These are phyloP conservation scores for Trichopria drosophilae DNA, from an alignment of 2,888 invertebrate species.

Conservation along the genomic window DNA sequence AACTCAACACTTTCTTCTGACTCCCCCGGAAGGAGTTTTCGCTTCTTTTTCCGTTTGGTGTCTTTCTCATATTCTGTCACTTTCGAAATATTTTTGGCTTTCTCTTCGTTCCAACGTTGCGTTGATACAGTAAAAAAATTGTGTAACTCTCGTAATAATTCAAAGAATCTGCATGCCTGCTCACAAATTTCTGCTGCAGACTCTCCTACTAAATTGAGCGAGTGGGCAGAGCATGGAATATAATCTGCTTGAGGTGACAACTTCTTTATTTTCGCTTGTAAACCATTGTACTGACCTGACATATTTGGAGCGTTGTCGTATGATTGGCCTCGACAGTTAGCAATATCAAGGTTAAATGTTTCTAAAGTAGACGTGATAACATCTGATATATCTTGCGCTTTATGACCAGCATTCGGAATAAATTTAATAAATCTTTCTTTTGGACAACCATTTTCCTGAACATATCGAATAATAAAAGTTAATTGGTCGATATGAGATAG, in stretches of 20 bases:
- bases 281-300: too few relatives aligned
- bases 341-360: slow-evolving; percentile 32
- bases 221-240: slow-evolving; percentile 40
- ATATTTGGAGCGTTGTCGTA: slow-evolving; percentile 42
- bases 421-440: slow-evolving; percentile 34
- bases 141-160: slow-evolving; percentile 38
- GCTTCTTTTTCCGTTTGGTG: too few relatives aligned
- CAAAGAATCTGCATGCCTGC: slow-evolving; percentile 34
- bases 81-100: too few relatives aligned
- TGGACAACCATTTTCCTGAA: slow-evolving; percentile 23
- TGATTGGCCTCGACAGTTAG: slow-evolving; percentile 36
- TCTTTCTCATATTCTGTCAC: too few relatives aligned
- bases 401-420: slow-evolving; percentile 35
- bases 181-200: slow-evolving; percentile 38
- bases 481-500: slow-evolving; percentile 40
- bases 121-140: slow-evolving; percentile 40
- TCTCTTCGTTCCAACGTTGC: slow-evolving; percentile 37
- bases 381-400: slow-evolving; percentile 26
- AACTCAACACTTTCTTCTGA: too few relatives aligned
- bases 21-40: too few relatives aligned
- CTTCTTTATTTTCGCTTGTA: slow-evolving; percentile 36
- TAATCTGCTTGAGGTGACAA: slow-evolving; percentile 31
- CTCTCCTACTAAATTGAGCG: slow-evolving; percentile 38
- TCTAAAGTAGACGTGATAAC: slow-evolving; percentile 28
- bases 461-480: slow-evolving; percentile 38